Evolutionary conservation across 2,888 invertebrate genomes (phyloP), one percentile per base, ranked within the genome.

Genomic region (Thalpophila matura): DNA sequence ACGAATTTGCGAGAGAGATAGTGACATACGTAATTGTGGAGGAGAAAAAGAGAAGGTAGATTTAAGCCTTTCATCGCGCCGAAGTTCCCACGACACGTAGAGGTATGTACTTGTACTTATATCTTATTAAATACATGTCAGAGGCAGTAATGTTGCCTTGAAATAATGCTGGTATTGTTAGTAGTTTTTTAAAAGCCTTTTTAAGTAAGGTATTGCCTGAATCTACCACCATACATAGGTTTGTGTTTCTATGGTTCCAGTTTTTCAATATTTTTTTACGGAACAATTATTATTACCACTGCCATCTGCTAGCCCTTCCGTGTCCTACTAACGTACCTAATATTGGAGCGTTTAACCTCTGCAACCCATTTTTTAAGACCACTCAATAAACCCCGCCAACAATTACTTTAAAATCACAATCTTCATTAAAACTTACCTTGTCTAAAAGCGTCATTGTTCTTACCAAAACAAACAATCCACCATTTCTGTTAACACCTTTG

Each of bases 1-100:
- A 93, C 93, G 93, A 93, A 90, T 89, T 87, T 86, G 60, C 31
- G 85, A 87, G 47, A 69, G 74, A 65, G 86, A 86, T 40, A 37
- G 69, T 6, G 7, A 14, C 60, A 81, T 77, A 57, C n/a, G n/a
- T 22, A 5, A 43, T 35, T 43, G 20, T 12, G 1, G 14, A 9
- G 29, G 38, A 20, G 12, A n/a, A 60, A 86, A 54, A 62, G 79
- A 58, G 86, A 83, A 2, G 47, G 22, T 59, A 53, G 63, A 78
- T 35, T 20, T 33, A 63, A 70, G 79, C 80, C 84, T 87, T 83
- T 80, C 80, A 83, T 77, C 80, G 79, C 75, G 57, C 61, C 73
- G 71, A 61, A 65, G 83, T 90, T 90, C 90, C 87, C 90, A 90
- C 90, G 90, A 82, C 61, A 83, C 82, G 81, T 79, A 79, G 65